These are phyloP conservation scores for Nephila pilipes DNA, from an alignment of 1,140 invertebrate species.

Conservation along the genomic window DNA sequence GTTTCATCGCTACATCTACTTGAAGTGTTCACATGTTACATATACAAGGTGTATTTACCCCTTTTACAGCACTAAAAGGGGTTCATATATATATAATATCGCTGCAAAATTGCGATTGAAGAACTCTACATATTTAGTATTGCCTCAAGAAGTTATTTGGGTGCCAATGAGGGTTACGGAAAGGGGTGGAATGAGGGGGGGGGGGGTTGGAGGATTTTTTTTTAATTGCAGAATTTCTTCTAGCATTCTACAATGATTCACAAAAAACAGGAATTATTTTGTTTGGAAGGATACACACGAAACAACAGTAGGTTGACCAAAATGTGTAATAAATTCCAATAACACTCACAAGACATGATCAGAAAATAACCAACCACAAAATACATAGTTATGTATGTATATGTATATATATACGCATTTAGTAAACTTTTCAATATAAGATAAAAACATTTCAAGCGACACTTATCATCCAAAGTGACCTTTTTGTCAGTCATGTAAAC, in stretches of 20 bases:
- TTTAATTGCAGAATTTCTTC: constrained; percentile 18
- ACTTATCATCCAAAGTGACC: constrained; percentile 63
- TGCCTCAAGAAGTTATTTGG: constrained; percentile 58
- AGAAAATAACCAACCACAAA: constrained; percentile 75
- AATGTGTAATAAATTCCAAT: constrained; percentile 64
- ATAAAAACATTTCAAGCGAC: constrained; percentile 76
- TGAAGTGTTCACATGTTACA: constrained; percentile 68
- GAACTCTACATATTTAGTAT: constrained; percentile 64
- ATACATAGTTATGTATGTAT: constrained; percentile 74
- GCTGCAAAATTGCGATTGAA: constrained; percentile 65
- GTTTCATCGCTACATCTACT: constrained; percentile 37
- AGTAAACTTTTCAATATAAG: constrained; percentile 77
- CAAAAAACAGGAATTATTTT: constrained; percentile 7
- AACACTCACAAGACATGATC: constrained; percentile 66
- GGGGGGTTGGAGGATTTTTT: neutral
- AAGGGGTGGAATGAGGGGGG: neutral
- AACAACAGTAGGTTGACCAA: constrained; percentile 45
- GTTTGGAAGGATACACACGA: constrained; percentile 60
- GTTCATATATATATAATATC: constrained; percentile 53
- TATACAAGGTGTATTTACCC: constrained; percentile 65
- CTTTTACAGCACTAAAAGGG: constrained; percentile 44
- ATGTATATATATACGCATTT: constrained; percentile 76
- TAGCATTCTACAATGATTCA: constrained; percentile 50
- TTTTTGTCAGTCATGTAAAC: constrained; percentile 62
- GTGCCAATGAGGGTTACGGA: constrained; percentile 1